Evolutionary conservation across 2,797 vertebrate genomes (phyloP).

Genomic region (Pristis pectinata): DNA sequence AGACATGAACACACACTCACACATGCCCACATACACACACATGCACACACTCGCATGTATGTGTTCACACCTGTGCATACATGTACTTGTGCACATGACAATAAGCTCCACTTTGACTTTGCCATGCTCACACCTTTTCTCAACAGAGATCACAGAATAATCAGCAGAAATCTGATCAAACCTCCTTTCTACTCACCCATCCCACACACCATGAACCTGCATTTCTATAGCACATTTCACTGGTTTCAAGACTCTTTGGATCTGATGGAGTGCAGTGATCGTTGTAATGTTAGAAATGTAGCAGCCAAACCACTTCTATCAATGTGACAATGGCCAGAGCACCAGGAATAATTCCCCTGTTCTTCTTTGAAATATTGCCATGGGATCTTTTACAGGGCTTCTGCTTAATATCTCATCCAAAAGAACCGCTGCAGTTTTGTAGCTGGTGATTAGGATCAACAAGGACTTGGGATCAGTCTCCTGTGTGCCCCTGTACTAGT

Average conservation of each 20-base stretch:
- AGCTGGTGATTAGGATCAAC: background rate
- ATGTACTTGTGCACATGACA: too few species aligned
- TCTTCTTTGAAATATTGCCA: background rate
- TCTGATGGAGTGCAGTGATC: background rate
- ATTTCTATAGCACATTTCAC: background rate
- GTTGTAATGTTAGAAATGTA: background rate
- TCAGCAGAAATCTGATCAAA: background rate
- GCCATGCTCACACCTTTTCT: background rate
- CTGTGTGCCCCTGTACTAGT: background rate
- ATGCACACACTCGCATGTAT: too few species aligned
- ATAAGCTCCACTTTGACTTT: too few species aligned
- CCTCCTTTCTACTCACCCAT: background rate
- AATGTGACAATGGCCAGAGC: background rate
- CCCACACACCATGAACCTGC: background rate
- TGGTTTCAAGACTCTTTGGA: too few species aligned
- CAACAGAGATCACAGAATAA: background rate
- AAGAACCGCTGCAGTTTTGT: background rate
- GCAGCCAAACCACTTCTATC: background rate
- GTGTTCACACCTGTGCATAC: too few species aligned
- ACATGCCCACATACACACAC: too few species aligned
- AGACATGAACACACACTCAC: too few species aligned
- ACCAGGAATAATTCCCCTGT: background rate
- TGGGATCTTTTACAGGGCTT: background rate
- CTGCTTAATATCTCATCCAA: background rate
- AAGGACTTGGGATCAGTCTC: background rate